phyloP scores from a whole-genome alignment of 2,113 vertebrate genomes.

The Donacobius atricapilla region DNA sequence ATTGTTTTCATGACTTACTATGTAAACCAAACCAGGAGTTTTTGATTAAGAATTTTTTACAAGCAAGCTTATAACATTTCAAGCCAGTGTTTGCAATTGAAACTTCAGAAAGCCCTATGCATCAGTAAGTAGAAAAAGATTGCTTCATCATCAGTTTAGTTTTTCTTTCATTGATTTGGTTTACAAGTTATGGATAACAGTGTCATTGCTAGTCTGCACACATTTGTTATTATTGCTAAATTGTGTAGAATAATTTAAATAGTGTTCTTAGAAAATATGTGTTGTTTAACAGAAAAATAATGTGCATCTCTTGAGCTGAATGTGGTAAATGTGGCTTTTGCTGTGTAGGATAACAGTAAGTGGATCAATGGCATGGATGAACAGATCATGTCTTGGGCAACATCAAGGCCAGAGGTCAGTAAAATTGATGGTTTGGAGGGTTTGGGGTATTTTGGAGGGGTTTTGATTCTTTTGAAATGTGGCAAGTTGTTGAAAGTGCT shows the following conservation, averaged over 20 bases:
- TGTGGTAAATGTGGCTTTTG: neutral
- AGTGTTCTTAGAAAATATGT: neutral
- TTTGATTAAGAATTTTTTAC: neutral
- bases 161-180: neutral
- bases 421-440: neutral
- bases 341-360: constrained; percentile 90
- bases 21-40: neutral
- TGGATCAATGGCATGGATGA: constrained; percentile 95
- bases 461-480: neutral
- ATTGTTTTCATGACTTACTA: neutral
- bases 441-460: neutral
- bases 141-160: neutral
- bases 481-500: neutral
- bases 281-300: neutral
- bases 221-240: neutral
- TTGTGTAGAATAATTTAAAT: neutral
- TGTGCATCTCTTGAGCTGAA: neutral
- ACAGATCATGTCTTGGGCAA: constrained; percentile 98
- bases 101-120: neutral
- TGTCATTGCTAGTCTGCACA: neutral
- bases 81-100: neutral
- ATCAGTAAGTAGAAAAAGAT: neutral
- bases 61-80: neutral
- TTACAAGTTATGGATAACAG: neutral
- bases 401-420: constrained; percentile 90